phyloP scores from a whole-genome alignment of 1,140 invertebrate genomes.

The Phymastichus coffea region DNA sequence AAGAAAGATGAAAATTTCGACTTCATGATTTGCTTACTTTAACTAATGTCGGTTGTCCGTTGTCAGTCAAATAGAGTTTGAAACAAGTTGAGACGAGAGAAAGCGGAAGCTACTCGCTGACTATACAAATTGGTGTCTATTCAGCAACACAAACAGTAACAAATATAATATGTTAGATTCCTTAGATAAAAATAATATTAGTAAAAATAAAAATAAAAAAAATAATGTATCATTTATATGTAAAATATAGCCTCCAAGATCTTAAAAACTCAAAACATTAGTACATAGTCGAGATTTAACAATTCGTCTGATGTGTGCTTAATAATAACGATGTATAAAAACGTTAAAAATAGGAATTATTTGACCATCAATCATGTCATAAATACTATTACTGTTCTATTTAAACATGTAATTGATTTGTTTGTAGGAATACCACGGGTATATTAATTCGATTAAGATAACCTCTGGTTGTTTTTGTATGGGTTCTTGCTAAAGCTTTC shows the following conservation, averaged over 20 bases:
- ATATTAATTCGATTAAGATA: background rate
- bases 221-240: conserved; percentile 1
- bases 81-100: too few relatives aligned
- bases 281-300: background rate
- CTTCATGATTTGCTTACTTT: too few relatives aligned
- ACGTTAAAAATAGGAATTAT: conserved; percentile 14
- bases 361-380: background rate
- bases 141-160: background rate
- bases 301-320: conserved; percentile 9
- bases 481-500: background rate
- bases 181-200: background rate
- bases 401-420: too few relatives aligned
- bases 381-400: conserved; percentile 14
- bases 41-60: too few relatives aligned
- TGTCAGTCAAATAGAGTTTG: too few relatives aligned
- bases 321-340: background rate
- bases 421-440: background rate
- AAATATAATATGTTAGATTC: background rate
- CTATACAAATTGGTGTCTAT: too few relatives aligned
- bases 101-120: too few relatives aligned
- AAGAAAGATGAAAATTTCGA: conserved; percentile 11
- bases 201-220: too few relatives aligned
- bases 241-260: conserved; percentile 12
- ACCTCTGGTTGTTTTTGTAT: background rate
- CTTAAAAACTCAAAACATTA: conserved; percentile 14